Conservation (phyloP, 2,113 vertebrate genomes). For the Dasyornis broadbenti region DNA sequence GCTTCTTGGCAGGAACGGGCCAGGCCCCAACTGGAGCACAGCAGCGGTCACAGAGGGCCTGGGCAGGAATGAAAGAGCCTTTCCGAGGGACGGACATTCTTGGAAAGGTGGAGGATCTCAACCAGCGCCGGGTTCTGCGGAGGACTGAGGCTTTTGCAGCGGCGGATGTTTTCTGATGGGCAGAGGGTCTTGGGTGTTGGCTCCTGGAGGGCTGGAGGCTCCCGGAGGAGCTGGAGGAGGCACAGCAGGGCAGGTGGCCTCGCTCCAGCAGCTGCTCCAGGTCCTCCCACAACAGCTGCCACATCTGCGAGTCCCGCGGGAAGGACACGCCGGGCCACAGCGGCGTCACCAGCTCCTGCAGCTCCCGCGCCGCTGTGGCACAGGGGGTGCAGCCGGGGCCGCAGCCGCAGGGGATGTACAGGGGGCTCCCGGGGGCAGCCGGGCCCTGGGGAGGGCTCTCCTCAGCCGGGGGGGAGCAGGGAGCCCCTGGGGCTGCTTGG, state of each 20-base stretch:
- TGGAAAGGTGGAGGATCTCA: neutral
- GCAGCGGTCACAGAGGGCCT: neutral
- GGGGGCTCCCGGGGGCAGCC: neutral
- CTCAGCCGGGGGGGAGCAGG: neutral
- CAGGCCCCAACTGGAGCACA: neutral
- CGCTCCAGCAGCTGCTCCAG: neutral
- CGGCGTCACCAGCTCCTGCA: neutral
- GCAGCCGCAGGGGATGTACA: neutral
- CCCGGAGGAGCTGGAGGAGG: neutral
- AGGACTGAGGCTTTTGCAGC: neutral
- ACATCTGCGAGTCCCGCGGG: neutral
- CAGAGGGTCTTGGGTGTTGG: rapidly evolving
- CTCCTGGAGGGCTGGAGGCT: neutral
- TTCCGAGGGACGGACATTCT: neutral
- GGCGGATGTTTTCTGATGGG: rapidly evolving
- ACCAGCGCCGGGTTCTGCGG: neutral
- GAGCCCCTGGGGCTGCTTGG: neutral
- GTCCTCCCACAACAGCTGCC: neutral
- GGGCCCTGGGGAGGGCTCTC: neutral
- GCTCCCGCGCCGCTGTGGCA: neutral
- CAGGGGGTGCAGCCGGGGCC: neutral
- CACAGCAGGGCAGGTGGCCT: neutral
- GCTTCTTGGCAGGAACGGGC: neutral
- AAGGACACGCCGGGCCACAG: neutral
- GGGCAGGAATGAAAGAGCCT: neutral